Conservation (phyloP, 2,888 invertebrate genomes). For the Hecatera dysodea region DNA sequence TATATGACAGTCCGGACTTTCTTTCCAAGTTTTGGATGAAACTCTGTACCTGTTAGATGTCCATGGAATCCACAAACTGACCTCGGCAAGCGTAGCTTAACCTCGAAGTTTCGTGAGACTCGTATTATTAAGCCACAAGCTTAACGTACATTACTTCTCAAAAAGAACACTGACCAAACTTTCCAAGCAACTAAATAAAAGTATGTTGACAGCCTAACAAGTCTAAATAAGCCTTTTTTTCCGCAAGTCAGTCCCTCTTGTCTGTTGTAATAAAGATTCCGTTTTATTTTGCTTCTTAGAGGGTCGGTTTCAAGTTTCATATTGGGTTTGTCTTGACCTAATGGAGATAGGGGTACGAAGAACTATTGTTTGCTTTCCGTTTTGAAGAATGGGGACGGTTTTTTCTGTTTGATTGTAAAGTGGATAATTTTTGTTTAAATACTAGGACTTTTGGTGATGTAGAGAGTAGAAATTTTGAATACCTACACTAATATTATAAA, state of each 20-base stretch:
- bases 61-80: too few species aligned
- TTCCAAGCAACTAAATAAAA: neutral
- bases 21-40: too few species aligned
- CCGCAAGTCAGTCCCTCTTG: conserved; percentile 12
- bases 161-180: neutral
- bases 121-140: too few species aligned
- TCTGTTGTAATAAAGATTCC: conserved; percentile 38
- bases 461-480: too few species aligned
- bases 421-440: neutral
- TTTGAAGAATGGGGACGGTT: neutral
- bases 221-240: conserved; percentile 30
- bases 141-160: too few species aligned
- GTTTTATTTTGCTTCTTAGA: conserved; percentile 34
- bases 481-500: too few species aligned
- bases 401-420: neutral
- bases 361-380: neutral
- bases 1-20: too few species aligned
- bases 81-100: too few species aligned
- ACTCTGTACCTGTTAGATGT: too few species aligned
- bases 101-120: too few species aligned
- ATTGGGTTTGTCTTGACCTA: conserved; percentile 29
- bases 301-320: conserved; percentile 18
- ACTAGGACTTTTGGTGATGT: neutral
- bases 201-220: conserved; percentile 8
- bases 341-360: neutral